These are phyloP conservation scores for Anolis carolinensis DNA, from an alignment of 2,113 vertebrate species.

Conservation along the genomic window DNA sequence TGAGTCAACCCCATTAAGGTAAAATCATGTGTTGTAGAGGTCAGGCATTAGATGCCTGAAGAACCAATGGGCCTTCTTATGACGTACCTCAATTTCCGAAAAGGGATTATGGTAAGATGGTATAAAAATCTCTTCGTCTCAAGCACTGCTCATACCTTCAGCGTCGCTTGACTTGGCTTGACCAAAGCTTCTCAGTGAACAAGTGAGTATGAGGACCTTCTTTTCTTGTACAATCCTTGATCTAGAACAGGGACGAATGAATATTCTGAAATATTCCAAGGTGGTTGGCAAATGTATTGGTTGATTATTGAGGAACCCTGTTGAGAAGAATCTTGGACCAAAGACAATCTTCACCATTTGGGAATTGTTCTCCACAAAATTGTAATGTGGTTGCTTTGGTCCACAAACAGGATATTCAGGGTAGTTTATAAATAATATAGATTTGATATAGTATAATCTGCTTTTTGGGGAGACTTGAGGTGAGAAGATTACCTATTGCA, in stretches of 20 bases:
- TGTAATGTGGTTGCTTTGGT: no score
- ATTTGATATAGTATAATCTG: no score
- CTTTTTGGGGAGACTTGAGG: no score
- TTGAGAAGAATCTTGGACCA: no score
- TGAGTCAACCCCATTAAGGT: neutral
- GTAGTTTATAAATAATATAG: no score
- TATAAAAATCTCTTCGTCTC: conserved; percentile 6
- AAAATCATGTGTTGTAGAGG: neutral
- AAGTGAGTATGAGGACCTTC: conserved; percentile 1
- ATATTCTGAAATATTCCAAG: no score
- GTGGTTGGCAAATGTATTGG: no score
- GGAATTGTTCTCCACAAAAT: no score
- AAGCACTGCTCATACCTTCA: neutral
- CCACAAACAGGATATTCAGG: no score
- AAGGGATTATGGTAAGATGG: neutral
- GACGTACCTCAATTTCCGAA: neutral
- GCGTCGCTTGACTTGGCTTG: neutral
- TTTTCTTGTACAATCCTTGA: neutral
- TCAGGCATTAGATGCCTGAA: neutral
- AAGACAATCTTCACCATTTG: no score
- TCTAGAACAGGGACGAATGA: neutral
- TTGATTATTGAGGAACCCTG: no score
- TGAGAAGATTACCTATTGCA: no score
- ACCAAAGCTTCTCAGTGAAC: neutral
- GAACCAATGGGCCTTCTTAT: neutral